Evolutionary conservation across 2,888 invertebrate species (phyloP).

Genomic region (Pyrochroa serraticornis): DNA sequence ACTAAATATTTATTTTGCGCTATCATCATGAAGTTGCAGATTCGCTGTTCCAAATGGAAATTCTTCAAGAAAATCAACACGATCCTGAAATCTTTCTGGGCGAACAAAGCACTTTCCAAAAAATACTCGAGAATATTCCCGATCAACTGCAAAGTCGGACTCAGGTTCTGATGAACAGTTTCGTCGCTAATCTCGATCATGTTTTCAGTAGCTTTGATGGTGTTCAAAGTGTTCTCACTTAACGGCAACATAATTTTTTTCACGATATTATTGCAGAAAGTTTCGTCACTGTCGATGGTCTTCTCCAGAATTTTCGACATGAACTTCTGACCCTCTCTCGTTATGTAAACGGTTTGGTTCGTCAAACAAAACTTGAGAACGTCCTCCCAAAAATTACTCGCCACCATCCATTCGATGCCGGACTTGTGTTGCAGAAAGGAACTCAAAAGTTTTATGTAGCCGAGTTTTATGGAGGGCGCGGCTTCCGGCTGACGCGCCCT

Average conservation of each 20-base stretch:
- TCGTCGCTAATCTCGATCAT: conserved; percentile 59
- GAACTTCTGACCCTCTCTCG: conserved; percentile 71
- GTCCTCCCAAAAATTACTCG: conserved; percentile 68
- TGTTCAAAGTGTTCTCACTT: conserved; percentile 61
- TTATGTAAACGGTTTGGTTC: conserved; percentile 74
- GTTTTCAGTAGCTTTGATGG: conserved; percentile 4
- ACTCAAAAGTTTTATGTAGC: conserved; percentile 68
- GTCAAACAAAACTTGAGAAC: conserved; percentile 68
- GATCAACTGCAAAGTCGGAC: conserved; percentile 65
- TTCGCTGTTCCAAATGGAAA: conserved; percentile 54
- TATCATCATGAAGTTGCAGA: conserved; percentile 56
- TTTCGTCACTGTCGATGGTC: conserved; percentile 60
- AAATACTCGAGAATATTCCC: conserved; percentile 60
- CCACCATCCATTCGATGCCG: conserved; percentile 71
- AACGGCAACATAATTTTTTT: conserved; percentile 65
- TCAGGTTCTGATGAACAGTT: conserved; percentile 61
- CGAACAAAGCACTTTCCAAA: conserved; percentile 53
- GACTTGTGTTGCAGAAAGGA: conserved; percentile 66
- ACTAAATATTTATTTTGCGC: conserved; percentile 59
- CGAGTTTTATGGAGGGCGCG: conserved; percentile 69
- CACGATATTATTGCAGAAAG: conserved; percentile 58
- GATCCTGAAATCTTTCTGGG: conserved; percentile 48
- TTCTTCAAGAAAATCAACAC: conserved; percentile 54
- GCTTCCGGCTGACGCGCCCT: conserved; percentile 52
- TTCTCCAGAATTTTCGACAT: conserved; percentile 66